These are phyloP conservation scores for Hyposoter didymator DNA, from an alignment of 2,888 invertebrate species.

Conservation along the genomic window DNA sequence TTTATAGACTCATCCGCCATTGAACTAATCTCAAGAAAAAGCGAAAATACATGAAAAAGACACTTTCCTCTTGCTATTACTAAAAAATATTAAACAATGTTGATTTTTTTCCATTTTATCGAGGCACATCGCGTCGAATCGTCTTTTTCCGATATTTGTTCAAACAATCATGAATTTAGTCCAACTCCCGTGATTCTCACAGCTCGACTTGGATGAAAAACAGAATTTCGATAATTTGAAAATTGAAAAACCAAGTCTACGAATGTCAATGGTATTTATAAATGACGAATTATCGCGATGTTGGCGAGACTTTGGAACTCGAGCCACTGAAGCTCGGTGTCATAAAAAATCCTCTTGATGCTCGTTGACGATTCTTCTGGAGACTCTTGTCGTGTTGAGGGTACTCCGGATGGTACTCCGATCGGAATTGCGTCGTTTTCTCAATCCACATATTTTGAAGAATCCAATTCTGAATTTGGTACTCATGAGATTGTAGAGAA, in stretches of 20 bases:
- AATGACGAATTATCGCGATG: neutral
- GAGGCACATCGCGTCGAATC: neutral
- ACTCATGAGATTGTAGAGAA: slow-evolving; percentile 96
- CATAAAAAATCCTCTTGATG: slow-evolving; percentile 80
- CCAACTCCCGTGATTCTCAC: no score
- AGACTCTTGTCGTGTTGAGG: slow-evolving; percentile 78
- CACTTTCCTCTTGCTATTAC: neutral
- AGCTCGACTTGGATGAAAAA: neutral
- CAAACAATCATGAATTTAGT: neutral
- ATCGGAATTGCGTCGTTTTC: slow-evolving; percentile 83
- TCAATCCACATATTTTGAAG: slow-evolving; percentile 88
- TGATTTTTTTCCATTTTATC: slow-evolving; percentile 4
- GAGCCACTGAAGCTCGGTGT: slow-evolving; percentile 24
- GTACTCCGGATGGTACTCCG: slow-evolving; percentile 85
- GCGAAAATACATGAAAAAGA: slow-evolving; percentile 11
- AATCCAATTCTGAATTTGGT: slow-evolving; percentile 95
- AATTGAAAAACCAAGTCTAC: neutral
- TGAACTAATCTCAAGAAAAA: neutral
- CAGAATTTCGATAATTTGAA: neutral
- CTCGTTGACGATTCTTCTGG: slow-evolving; percentile 75
- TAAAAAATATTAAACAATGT: slow-evolving; percentile 26
- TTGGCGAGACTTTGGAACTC: neutral
- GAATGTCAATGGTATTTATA: slow-evolving; percentile 11
- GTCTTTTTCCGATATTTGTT: neutral
- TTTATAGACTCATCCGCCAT: slow-evolving; percentile 32